Percentiles rank a stretch among this genome's conserved stretches.
These are phyloP conservation scores for Chaetophractus vellerosus DNA, from an alignment of 2,797 vertebrate genomes.

Conservation along the genomic window DNA sequence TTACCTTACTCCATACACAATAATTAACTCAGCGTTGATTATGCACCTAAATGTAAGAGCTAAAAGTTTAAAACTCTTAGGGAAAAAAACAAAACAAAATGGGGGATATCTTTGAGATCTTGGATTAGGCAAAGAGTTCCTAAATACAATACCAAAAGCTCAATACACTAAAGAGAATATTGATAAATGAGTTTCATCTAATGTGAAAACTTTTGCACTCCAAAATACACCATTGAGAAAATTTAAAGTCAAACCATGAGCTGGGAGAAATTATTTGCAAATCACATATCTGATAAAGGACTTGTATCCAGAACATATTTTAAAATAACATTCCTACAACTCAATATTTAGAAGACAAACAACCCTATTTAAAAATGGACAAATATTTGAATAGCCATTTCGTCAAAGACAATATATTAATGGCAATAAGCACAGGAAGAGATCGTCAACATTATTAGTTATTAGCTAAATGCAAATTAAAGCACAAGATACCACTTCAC, in stretches of 20 bases:
- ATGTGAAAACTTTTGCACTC: neutral
- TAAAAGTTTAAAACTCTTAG: neutral
- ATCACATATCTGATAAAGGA: neutral
- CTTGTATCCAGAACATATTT: neutral
- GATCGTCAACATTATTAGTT: neutral
- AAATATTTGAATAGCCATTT: neutral
- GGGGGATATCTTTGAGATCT: neutral
- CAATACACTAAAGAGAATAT: neutral
- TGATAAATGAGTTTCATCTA: neutral
- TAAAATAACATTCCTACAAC: neutral
- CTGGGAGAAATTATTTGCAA: neutral
- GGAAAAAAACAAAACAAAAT: slow-evolving; percentile 23
- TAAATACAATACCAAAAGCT: neutral
- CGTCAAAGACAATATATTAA: neutral
- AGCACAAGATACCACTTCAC: neutral
- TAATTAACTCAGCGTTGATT: neutral
- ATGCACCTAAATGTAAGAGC: neutral
- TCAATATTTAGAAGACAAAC: neutral
- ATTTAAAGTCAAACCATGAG: neutral
- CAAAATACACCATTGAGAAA: neutral
- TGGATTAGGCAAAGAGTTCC: neutral
- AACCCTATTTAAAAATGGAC: neutral
- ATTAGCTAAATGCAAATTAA: slow-evolving; percentile 2
- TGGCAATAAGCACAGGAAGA: neutral
- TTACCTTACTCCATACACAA: neutral